phyloP scores from a whole-genome alignment of 2,113 vertebrate genomes.

The Neopipo cinnamomea region DNA sequence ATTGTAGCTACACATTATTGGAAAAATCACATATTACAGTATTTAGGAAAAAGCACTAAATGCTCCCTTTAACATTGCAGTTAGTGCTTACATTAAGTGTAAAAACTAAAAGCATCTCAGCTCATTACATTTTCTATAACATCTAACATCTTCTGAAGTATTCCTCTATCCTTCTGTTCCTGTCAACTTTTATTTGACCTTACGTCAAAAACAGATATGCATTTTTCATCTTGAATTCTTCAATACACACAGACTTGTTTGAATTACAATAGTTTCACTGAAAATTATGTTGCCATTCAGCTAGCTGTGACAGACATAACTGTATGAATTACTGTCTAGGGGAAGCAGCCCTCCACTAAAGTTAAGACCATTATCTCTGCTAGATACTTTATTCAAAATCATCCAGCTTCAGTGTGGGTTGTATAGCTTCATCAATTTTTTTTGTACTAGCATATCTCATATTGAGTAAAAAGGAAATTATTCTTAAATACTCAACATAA shows the following conservation, averaged over 20 bases:
- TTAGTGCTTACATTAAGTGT: not conserved
- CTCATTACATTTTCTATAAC: not conserved
- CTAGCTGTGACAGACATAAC: constrained; percentile 29
- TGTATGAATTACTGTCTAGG: constrained; percentile 14
- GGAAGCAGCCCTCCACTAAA: constrained; percentile 2
- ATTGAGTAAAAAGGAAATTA: not conserved
- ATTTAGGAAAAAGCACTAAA: not conserved
- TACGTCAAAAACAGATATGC: not conserved
- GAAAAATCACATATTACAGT: fast-evolving
- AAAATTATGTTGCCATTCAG: constrained; percentile 10
- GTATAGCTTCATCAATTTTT: not conserved
- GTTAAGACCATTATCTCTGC: constrained; percentile 17
- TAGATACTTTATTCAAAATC: constrained; percentile 35
- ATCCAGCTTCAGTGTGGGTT: constrained; percentile 15
- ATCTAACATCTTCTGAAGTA: not conserved
- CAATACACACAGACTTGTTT: not conserved
- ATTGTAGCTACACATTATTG: not conserved
- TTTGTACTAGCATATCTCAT: not conserved
- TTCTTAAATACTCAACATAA: not conserved
- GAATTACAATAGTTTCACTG: constrained; percentile 1
- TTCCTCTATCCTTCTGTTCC: not conserved
- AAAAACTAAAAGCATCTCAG: not conserved
- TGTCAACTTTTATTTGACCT: not conserved
- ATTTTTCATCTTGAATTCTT: not conserved
- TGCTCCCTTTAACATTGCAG: not conserved